A percentile compares a stretch with the other conserved stretches of the same genome.
Evolutionary conservation across 2,888 invertebrate species (phyloP).

Genomic region (Leptura quadrifasciata): DNA sequence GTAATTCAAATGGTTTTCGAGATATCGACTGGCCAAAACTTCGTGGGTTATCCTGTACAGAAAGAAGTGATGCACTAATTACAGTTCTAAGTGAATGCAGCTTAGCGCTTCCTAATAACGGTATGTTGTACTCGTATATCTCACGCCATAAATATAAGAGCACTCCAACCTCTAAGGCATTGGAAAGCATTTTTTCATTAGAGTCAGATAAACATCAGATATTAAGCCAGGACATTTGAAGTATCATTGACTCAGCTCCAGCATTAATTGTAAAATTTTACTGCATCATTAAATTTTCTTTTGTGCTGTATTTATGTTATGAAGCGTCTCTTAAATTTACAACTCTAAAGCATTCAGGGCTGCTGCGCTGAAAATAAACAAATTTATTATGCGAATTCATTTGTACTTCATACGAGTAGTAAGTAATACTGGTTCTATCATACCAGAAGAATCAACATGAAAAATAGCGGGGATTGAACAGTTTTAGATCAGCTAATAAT

Average conservation of each 20-base stretch:
- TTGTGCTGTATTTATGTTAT: conserved; percentile 13
- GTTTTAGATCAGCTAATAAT: too few relatives aligned
- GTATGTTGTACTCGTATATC: conserved; percentile 16
- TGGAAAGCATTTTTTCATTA: conserved; percentile 17
- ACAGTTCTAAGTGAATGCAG: background rate
- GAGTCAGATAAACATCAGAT: conserved; percentile 18
- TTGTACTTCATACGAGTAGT: background rate
- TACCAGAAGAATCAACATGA: too few relatives aligned
- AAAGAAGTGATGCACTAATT: too few relatives aligned
- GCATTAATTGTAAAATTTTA: conserved; percentile 29
- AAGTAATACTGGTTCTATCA: too few relatives aligned
- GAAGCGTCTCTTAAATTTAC: background rate
- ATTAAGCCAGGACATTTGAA: conserved; percentile 19
- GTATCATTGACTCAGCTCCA: conserved; percentile 9
- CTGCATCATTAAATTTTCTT: conserved; percentile 24
- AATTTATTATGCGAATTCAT: background rate
- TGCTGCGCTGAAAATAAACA: background rate
- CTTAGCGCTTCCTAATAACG: background rate
- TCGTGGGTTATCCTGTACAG: too few relatives aligned
- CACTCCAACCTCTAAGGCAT: background rate
- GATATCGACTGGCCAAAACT: too few relatives aligned
- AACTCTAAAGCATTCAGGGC: background rate
- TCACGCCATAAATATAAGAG: background rate
- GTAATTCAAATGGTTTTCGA: too few relatives aligned
- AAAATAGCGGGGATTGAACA: too few relatives aligned